Base-by-base conservation (phyloP, 2,113 vertebrate species). In the Epinephelus lanceolatus region DNA sequence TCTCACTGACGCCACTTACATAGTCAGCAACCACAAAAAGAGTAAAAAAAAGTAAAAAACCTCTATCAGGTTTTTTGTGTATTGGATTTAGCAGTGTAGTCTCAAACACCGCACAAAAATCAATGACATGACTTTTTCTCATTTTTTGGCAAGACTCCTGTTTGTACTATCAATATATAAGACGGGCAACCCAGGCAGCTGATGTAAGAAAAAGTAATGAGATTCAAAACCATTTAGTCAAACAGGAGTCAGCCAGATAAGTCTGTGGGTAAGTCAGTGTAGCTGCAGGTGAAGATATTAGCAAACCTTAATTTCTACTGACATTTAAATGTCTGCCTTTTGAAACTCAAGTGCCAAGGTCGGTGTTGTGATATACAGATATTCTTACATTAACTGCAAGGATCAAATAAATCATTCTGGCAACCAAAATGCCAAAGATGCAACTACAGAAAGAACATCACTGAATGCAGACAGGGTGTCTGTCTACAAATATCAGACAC, bases 211-310 rank as follows among this genome's bases (percentile, higher is more conserved):
- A 71, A 80, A 42, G 18, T 33, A 62, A 76, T 56, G 2, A 21
- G 30, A 45, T 83, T 83, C 37, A 27, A 70, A 70, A 60, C 11
- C n/a, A 73, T 37, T 74, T 78, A 23, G 7, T 59, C 21, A 42
- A 62, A 25, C 33, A 18, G 23, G 0, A 25, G 51, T 59, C 40
- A 45, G 23, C 6, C 2, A 45, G 23, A n/a, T 40, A 23, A 61
- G n/a, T 11, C 42, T 33, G 14, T 42, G 42, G 19, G 2, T 63
- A 51, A 65, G 61, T 51, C 15, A 52, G 0, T 23, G 57, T 10
- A 52, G 45, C 6, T 62, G 17, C 2, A 6, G 15, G 9, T 21
- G 40, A 2, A 60, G 3, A 3, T 25, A 5, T 57, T 27, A 70
- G 12, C 15, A 61, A 59, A 30, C 21, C 27, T 21, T 42, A 11